Evolutionary conservation across 2,888 invertebrate species (phyloP).

Genomic region (Parasteatoda lunata): DNA sequence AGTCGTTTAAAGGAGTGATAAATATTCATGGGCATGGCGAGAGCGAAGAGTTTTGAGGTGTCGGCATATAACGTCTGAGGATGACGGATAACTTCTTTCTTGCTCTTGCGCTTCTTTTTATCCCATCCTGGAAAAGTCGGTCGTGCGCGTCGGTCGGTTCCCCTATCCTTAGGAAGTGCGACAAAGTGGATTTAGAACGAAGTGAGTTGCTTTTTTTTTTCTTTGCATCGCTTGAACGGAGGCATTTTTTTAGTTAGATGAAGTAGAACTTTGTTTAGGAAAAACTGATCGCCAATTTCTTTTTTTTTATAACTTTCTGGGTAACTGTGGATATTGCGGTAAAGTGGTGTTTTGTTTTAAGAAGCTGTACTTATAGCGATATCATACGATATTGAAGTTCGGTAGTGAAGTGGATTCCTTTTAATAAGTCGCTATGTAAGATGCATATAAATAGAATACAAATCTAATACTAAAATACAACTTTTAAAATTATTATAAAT

Average conservation of each 20-base stretch:
- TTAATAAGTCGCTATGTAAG: too few species aligned
- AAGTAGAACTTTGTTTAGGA: constrained; percentile 14
- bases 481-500: too few species aligned
- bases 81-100: constrained; percentile 46
- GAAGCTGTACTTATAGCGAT: too few species aligned
- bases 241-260: neutral
- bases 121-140: constrained; percentile 26
- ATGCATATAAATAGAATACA: too few species aligned
- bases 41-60: constrained; percentile 35
- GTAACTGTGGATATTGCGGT: too few species aligned
- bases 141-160: constrained; percentile 16
- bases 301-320: constrained; percentile 2
- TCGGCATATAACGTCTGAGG: constrained; percentile 48
- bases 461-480: too few species aligned
- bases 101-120: constrained; percentile 17
- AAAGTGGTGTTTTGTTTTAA: too few species aligned
- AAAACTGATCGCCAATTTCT: constrained; percentile 4
- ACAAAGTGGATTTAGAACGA: constrained; percentile 17
- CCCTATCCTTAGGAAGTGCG: neutral
- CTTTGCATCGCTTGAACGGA: constrained; percentile 4
- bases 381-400: too few species aligned
- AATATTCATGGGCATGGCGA: constrained; percentile 55
- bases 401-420: too few species aligned
- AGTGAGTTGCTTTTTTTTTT: constrained; percentile 13
- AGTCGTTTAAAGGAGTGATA: constrained; percentile 59